Evolutionary conservation across 2,113 vertebrate species (phyloP).

Genomic region (Hepsetus odoe): DNA sequence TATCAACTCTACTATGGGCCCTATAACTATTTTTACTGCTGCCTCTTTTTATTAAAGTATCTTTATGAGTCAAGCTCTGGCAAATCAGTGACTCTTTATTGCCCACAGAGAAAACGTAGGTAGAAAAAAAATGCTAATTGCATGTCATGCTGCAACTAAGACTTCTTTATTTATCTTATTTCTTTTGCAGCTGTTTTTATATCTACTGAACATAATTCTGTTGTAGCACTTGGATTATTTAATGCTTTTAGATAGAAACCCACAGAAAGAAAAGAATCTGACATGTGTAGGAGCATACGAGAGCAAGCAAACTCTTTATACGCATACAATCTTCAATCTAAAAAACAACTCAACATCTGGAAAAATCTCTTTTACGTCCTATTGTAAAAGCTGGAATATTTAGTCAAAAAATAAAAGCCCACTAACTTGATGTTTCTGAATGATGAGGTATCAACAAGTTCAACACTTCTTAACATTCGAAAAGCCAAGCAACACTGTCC

Average conservation of each 20-base stretch:
- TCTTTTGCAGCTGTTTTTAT: neutral
- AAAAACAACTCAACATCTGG: neutral
- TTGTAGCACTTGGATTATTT: neutral
- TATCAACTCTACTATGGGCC: constrained; percentile 1
- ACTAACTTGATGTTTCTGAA: neutral
- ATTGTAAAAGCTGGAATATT: too few relatives aligned
- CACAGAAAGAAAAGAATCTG: too few relatives aligned
- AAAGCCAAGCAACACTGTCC: neutral
- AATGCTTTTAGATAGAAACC: too few relatives aligned
- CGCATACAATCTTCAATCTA: neutral
- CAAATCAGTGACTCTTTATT: constrained; percentile 31
- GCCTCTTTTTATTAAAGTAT: constrained; percentile 10
- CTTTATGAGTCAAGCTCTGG: constrained; percentile 15
- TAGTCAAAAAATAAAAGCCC: neutral
- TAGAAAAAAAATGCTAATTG: neutral
- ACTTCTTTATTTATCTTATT: neutral
- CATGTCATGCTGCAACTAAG: neutral
- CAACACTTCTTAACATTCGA: neutral
- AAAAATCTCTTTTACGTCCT: too few relatives aligned
- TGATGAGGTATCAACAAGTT: neutral
- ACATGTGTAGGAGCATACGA: too few relatives aligned
- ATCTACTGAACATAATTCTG: neutral
- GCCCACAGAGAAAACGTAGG: neutral
- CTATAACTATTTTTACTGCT: neutral
- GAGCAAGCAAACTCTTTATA: neutral